Base-by-base conservation (phyloP, 2,888 invertebrate species). In the Drosophila mulleri region DNA sequence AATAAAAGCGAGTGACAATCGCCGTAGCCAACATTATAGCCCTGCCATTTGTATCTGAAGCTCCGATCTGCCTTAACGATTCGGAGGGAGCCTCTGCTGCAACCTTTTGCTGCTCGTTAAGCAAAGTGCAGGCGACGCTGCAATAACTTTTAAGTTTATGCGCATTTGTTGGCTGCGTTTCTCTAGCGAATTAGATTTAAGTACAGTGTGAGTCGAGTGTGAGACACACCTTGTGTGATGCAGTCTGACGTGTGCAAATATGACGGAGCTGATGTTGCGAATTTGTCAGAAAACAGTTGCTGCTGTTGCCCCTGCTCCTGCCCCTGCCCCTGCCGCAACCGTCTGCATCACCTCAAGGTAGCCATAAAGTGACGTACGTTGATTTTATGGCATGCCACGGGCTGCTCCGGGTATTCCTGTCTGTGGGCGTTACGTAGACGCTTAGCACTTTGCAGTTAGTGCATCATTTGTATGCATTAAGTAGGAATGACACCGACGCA, bases 391-490 rank as follows among this genome's bases (percentile, higher is more conserved):
- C 71, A 54, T 82, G 66, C 71, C 78, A n/a, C 62, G 65, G 60
- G 69, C 37, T 52, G 67, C 52, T 42, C 42, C 32, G 23, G 8
- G 45, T 8, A 16, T 26, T 41, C 20, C 59, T 41, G 54, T 67
- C 54, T 63, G 42, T 42, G 39, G 54, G 62, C 68, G 58, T 63
- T 52, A 41, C 59, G 66, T 63, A 47, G 53, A 72, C 52, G 58
- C 61, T 69, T 60, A 69, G 75, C 69, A 89, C 84, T 80, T 88
- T 77, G 83, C 75, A 89, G 72, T 87, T 81, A 79, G 73, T 87
- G 89, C 84, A 85, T 75, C 89, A 84, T 84, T 89, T 87, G 84
- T 87, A 79, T 82, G 77, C 83, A 83, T 84, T 86, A 86, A 68
- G 74, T 63, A 68, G 73, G 75, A 74, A 69, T 47, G 57, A 18